Evolutionary conservation across 2,113 vertebrate species (phyloP).

Genomic region (Bagarius yarrelli): DNA sequence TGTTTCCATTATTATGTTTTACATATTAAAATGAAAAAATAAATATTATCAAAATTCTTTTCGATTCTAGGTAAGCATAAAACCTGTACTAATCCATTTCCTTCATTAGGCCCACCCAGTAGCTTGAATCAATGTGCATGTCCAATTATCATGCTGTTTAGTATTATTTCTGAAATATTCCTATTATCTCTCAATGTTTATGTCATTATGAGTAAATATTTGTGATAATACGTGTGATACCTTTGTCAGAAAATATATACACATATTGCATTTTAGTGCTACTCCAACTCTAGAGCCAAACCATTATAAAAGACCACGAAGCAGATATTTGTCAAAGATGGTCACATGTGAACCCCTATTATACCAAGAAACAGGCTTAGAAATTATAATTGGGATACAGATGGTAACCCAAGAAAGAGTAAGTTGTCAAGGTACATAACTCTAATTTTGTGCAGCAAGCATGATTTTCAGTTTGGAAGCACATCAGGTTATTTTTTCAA

Average conservation of each 20-base stretch:
- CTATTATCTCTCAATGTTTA: neutral
- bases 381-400: slow-evolving; percentile 58
- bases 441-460: slow-evolving; percentile 56
- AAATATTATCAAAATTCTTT: neutral
- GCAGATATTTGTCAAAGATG: slow-evolving; percentile 12
- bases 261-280: neutral
- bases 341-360: slow-evolving; percentile 39
- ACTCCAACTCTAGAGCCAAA: slow-evolving; percentile 16
- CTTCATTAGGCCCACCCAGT: neutral
- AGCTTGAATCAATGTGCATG: neutral
- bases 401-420: slow-evolving; percentile 45
- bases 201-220: neutral
- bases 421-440: slow-evolving; percentile 52
- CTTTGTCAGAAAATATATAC: neutral
- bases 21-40: neutral
- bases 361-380: slow-evolving; percentile 31
- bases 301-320: slow-evolving; percentile 9
- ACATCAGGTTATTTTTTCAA: slow-evolving; percentile 63
- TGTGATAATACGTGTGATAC: neutral
- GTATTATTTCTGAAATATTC: neutral
- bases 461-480: slow-evolving; percentile 58
- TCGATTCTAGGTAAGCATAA: neutral
- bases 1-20: neutral
- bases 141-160: neutral
- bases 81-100: neutral